These are phyloP conservation scores for Macrophya annulata DNA, from an alignment of 2,888 invertebrate genomes.

Conservation along the genomic window DNA sequence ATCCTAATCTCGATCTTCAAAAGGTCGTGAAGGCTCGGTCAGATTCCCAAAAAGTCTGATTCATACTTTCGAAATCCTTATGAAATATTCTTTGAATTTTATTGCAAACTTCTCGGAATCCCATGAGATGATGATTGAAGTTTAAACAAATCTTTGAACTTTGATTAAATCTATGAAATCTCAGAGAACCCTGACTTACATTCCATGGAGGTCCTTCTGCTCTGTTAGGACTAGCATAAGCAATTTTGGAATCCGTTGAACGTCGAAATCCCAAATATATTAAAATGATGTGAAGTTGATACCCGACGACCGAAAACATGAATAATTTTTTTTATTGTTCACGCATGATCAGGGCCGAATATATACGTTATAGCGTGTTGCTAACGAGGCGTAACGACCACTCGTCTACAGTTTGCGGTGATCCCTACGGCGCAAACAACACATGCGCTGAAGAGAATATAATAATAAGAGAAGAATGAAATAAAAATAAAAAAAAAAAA, in stretches of 20 bases:
- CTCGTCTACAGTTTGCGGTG: constrained; percentile 35
- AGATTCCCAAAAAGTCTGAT: neutral
- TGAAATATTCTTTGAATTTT: too few species aligned
- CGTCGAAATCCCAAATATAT: neutral
- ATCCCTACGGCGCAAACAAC: constrained; percentile 38
- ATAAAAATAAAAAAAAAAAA: neutral
- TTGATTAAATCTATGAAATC: too few species aligned
- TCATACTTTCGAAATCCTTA: too few species aligned
- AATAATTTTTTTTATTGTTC: constrained; percentile 11
- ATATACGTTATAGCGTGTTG: constrained; percentile 33
- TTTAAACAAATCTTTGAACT: neutral
- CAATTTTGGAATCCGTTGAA: neutral
- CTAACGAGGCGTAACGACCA: constrained; percentile 54
- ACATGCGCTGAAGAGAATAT: constrained; percentile 22
- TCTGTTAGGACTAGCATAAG: neutral
- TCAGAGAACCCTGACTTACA: too few species aligned
- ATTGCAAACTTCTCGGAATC: too few species aligned
- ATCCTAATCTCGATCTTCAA: neutral
- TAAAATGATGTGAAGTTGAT: neutral
- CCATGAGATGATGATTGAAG: neutral
- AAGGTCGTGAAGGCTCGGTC: neutral
- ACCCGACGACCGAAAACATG: neutral
- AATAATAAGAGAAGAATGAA: neutral
- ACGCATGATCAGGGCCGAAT: constrained; percentile 13
- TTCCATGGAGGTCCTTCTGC: neutral